Evolutionary conservation across 2,888 invertebrate genomes (phyloP).

Genomic region (Erannis defoliaria): DNA sequence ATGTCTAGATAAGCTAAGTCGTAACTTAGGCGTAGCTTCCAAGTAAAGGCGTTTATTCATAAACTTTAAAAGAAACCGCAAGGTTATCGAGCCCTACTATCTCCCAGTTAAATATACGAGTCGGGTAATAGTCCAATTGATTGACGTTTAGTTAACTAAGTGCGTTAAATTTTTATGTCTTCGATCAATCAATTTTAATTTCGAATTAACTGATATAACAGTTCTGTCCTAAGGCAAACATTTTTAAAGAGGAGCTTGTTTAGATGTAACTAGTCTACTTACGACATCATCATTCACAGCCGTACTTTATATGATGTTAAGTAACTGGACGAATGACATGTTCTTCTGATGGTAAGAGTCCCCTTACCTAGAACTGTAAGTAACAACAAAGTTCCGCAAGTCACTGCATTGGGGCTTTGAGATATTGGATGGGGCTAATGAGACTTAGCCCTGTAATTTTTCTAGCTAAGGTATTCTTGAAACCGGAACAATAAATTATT

Average conservation of each 20-base stretch:
- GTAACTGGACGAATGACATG: not conserved
- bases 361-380: too few species aligned
- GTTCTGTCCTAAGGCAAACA: constrained; percentile 10
- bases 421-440: too few species aligned
- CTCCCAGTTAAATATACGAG: constrained; percentile 58
- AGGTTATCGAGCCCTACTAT: constrained; percentile 54
- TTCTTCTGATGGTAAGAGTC: too few species aligned
- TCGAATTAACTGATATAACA: constrained; percentile 49
- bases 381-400: too few species aligned
- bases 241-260: not conserved
- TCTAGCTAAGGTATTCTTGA: too few species aligned
- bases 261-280: not conserved
- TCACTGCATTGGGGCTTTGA: too few species aligned
- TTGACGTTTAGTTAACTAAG: constrained; percentile 69
- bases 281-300: not conserved
- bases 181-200: constrained; percentile 82
- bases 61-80: constrained; percentile 64
- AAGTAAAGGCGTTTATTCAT: constrained; percentile 56
- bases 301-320: not conserved
- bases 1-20: constrained; percentile 51
- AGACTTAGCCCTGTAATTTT: too few species aligned
- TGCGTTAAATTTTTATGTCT: constrained; percentile 79
- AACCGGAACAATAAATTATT: too few species aligned
- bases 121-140: constrained; percentile 61
- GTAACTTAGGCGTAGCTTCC: constrained; percentile 49